Evolutionary conservation across 2,888 invertebrate species (phyloP).

Genomic region (Timandra comae): DNA sequence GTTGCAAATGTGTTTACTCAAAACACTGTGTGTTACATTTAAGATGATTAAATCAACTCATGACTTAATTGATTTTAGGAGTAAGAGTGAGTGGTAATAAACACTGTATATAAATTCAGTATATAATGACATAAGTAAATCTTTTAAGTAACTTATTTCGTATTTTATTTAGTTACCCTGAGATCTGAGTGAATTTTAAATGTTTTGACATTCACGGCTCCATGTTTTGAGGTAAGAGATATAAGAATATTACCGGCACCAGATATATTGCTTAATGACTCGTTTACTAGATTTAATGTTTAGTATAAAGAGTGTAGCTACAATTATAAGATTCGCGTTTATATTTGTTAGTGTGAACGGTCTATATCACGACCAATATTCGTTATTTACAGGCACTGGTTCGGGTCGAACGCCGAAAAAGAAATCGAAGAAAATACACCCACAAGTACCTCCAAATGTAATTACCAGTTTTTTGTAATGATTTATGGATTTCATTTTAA

Average conservation of each 20-base stretch:
- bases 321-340: constrained; percentile 13
- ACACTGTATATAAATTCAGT: constrained; percentile 73
- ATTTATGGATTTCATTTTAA: neutral
- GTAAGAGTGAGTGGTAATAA: constrained; percentile 68
- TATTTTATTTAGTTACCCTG: constrained; percentile 71
- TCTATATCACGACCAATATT: constrained; percentile 19
- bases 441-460: constrained; percentile 62
- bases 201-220: too few relatives aligned
- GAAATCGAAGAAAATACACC: constrained; percentile 62
- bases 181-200: constrained; percentile 68
- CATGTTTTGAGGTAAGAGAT: constrained; percentile 26
- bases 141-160: constrained; percentile 69
- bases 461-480: constrained; percentile 22
- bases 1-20: constrained; percentile 47
- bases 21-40: constrained; percentile 60
- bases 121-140: constrained; percentile 73
- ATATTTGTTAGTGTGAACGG: constrained; percentile 12
- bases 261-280: constrained; percentile 7
- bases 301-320: too few relatives aligned
- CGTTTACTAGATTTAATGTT: constrained; percentile 1
- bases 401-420: constrained; percentile 62
- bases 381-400: constrained; percentile 49
- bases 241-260: constrained; percentile 20
- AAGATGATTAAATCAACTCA: constrained; percentile 72
- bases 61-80: constrained; percentile 67